These are phyloP conservation scores for Palaemon carinicauda DNA, from an alignment of 1,140 invertebrate species.

Conservation along the genomic window DNA sequence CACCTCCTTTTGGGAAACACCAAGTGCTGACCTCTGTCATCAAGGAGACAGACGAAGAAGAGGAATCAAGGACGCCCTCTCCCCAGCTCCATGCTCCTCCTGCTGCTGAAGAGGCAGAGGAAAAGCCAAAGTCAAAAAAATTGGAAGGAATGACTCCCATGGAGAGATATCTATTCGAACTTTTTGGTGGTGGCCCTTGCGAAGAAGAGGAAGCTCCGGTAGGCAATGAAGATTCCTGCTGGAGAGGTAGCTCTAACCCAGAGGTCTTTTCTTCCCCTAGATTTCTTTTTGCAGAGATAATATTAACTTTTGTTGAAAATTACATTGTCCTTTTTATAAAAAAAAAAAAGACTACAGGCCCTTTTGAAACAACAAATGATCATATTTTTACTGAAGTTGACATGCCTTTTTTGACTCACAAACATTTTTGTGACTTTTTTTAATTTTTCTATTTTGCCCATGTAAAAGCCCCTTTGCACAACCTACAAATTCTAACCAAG, in stretches of 20 bases:
- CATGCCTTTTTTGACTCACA: background rate
- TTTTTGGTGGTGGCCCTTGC: constrained; percentile 26
- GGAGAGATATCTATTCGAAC: constrained; percentile 53
- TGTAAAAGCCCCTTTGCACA: too few species aligned
- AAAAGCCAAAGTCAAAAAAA: background rate
- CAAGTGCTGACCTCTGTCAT: constrained; percentile 47
- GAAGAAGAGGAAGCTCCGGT: constrained; percentile 22
- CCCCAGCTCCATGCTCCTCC: constrained; percentile 6
- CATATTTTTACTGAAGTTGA: too few species aligned
- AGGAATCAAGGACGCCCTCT: constrained; percentile 8
- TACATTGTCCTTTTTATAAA: too few species aligned
- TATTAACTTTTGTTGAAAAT: too few species aligned
- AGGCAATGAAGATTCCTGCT: background rate
- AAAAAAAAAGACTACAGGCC: too few species aligned
- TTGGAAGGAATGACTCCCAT: constrained; percentile 38
- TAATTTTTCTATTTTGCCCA: background rate
- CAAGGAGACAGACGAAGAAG: constrained; percentile 48
- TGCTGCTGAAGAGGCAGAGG: background rate
- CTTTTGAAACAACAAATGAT: too few species aligned
- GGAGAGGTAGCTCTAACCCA: constrained; percentile 2
- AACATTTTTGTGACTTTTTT: background rate
- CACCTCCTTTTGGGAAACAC: constrained; percentile 30
- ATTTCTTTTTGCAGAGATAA: too few species aligned
- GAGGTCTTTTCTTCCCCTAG: background rate
- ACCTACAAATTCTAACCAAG: background rate